A percentile compares a stretch with the other conserved stretches of the same genome.
Conservation (phyloP, 1,140 invertebrate genomes). For the Pomacea maculata region DNA sequence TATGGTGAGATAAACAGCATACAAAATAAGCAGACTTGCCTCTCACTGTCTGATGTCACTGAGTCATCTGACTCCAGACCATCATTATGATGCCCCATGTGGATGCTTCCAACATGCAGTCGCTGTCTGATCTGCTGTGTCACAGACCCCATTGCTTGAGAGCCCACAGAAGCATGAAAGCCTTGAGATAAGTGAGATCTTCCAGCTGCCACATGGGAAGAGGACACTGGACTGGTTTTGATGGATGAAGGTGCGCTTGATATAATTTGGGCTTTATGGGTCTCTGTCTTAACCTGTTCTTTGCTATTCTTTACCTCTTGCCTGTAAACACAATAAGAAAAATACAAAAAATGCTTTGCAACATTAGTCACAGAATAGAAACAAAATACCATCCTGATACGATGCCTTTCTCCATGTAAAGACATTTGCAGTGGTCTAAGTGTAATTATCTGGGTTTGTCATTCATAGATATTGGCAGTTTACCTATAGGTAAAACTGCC, state of each 20-base stretch:
- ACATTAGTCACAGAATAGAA: not conserved
- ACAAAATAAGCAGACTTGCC: constrained; percentile 3
- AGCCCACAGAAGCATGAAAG: too few relatives aligned
- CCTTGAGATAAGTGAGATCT: not conserved
- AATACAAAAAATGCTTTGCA: not conserved
- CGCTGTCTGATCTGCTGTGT: constrained; percentile 27
- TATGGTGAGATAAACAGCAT: not conserved
- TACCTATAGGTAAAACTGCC: too few relatives aligned
- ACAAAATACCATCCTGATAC: too few relatives aligned
- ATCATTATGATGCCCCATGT: not conserved
- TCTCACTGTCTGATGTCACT: constrained; percentile 23
- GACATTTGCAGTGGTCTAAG: too few relatives aligned
- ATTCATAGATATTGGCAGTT: too few relatives aligned
- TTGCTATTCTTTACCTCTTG: constrained; percentile 27
- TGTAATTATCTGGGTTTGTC: too few relatives aligned
- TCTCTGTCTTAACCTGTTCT: constrained; percentile 23
- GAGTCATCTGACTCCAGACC: constrained; percentile 25
- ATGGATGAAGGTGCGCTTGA: not conserved
- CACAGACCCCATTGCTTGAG: constrained; percentile 4
- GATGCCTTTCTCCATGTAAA: too few relatives aligned
- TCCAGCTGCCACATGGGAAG: not conserved
- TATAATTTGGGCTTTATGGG: not conserved
- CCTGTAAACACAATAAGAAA: constrained; percentile 5
- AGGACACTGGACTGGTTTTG: not conserved
- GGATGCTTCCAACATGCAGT: constrained; percentile 16